These are phyloP conservation scores for Potorous gilbertii DNA, from an alignment of 2,797 vertebrate genomes.

Conservation along the genomic window DNA sequence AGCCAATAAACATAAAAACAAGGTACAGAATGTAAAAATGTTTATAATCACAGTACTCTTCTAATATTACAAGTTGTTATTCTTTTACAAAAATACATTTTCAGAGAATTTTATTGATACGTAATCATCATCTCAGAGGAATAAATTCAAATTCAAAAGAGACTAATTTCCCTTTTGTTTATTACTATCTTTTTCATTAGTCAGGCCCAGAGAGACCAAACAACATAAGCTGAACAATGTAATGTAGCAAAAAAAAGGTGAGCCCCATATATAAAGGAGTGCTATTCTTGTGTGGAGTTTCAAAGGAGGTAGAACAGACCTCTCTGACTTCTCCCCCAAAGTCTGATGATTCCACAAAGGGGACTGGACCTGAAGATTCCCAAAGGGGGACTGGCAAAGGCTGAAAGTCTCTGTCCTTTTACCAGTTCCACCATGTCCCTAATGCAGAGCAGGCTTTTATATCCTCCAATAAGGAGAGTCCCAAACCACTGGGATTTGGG, in stretches of 20 bases:
- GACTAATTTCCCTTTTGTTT: not conserved
- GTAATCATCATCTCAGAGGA: not conserved
- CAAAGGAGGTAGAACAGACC: not conserved
- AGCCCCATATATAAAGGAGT: not conserved
- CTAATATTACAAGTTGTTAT: conserved; percentile 54
- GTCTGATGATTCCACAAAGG: not conserved
- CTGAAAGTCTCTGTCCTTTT: not conserved
- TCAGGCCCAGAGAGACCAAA: not conserved
- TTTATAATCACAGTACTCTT: conserved; percentile 60
- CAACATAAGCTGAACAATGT: not conserved
- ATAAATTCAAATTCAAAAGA: not conserved
- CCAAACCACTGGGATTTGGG: not conserved
- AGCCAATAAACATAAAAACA: conserved; percentile 43
- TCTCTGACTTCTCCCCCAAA: not conserved
- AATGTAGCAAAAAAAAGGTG: not conserved
- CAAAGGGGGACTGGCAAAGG: not conserved
- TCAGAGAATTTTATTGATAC: conserved; percentile 44
- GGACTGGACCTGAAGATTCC: not conserved
- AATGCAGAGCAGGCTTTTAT: not conserved
- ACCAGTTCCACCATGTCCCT: not conserved
- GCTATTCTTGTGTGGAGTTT: not conserved
- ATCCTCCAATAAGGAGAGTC: not conserved
- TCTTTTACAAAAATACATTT: conserved; percentile 58
- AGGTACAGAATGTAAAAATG: conserved; percentile 58
- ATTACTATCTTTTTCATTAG: not conserved